Conservation (phyloP, 2,113 vertebrate species). For the Ariopsis seemanni region DNA sequence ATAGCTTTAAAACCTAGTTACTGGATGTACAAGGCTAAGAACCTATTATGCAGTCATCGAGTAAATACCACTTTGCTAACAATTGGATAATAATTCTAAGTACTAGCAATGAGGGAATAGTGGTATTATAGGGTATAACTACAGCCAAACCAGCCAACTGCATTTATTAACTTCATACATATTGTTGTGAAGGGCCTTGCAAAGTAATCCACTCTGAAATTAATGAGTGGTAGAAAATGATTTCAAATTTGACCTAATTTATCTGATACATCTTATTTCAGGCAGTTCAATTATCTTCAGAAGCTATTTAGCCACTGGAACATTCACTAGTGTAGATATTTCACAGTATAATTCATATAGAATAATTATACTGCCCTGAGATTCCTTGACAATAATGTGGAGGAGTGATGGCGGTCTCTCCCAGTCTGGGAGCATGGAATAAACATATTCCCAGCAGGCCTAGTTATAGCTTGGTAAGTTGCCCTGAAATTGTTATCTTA, state of each 20-base stretch:
- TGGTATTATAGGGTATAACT: background rate
- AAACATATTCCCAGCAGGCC: constrained; percentile 85
- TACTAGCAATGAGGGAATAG: background rate
- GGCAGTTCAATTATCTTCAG: constrained; percentile 65
- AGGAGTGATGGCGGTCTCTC: constrained; percentile 81
- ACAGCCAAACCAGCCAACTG: background rate
- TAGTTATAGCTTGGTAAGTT: constrained; percentile 84
- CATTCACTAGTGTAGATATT: constrained; percentile 72
- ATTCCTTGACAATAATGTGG: constrained; percentile 86
- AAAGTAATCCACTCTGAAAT: constrained; percentile 42
- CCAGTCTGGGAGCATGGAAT: constrained; percentile 80
- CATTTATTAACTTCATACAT: constrained; percentile 30
- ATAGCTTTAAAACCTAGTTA: background rate
- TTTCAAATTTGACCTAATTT: constrained; percentile 64
- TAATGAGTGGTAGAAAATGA: constrained; percentile 53
- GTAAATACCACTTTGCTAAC: background rate
- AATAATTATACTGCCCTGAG: constrained; percentile 80
- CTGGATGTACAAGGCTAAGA: background rate
- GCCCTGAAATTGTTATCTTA: constrained; percentile 85
- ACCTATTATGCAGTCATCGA: background rate
- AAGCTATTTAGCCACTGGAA: constrained; percentile 67
- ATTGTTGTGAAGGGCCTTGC: constrained; percentile 46
- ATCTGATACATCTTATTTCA: constrained; percentile 67
- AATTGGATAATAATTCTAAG: constrained; percentile 39
- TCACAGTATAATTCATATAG: constrained; percentile 76